phyloP scores from a whole-genome alignment of 2,888 invertebrate genomes.

The Pomacea canaliculata region DNA sequence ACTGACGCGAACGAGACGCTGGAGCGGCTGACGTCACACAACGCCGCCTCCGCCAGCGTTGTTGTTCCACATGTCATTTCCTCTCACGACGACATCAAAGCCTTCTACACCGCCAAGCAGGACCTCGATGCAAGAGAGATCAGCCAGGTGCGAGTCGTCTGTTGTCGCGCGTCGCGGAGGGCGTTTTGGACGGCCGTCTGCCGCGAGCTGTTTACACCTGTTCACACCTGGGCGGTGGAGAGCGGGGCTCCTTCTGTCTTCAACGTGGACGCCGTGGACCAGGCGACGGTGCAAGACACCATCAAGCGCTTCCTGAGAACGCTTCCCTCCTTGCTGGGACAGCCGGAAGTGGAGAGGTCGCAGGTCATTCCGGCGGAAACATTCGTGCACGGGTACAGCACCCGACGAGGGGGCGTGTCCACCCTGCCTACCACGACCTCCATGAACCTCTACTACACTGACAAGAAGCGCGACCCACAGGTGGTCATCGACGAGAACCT shows the following conservation, averaged over 20 bases:
- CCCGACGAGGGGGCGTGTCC: slow-evolving; percentile 44
- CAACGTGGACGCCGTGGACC: background rate
- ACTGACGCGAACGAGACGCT: background rate
- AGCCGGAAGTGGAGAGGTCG: slow-evolving; percentile 14
- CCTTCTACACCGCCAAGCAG: slow-evolving; percentile 32
- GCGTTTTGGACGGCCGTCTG: slow-evolving; percentile 30
- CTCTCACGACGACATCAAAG: slow-evolving; percentile 22
- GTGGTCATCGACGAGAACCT: slow-evolving; percentile 45
- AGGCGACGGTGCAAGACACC: background rate
- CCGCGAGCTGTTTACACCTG: slow-evolving; percentile 23
- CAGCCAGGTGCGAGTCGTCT: slow-evolving; percentile 24
- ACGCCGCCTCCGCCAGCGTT: background rate
- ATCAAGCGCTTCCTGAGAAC: slow-evolving; percentile 15
- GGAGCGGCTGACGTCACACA: background rate
- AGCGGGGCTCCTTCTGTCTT: background rate
- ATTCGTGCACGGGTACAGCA: slow-evolving; percentile 39
- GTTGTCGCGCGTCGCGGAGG: background rate
- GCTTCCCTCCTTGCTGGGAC: slow-evolving; percentile 15
- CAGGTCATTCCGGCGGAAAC: slow-evolving; percentile 1
- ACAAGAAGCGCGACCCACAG: slow-evolving; percentile 39
- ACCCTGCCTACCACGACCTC: slow-evolving; percentile 36
- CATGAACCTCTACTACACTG: slow-evolving; percentile 42
- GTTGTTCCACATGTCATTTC: background rate
- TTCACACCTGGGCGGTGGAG: slow-evolving; percentile 28
- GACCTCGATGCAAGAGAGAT: slow-evolving; percentile 24